Evolutionary conservation across 2,113 vertebrate genomes (phyloP), one percentile per base, ranked within the genome.

Genomic region (Chlorocebus sabaeus): DNA sequence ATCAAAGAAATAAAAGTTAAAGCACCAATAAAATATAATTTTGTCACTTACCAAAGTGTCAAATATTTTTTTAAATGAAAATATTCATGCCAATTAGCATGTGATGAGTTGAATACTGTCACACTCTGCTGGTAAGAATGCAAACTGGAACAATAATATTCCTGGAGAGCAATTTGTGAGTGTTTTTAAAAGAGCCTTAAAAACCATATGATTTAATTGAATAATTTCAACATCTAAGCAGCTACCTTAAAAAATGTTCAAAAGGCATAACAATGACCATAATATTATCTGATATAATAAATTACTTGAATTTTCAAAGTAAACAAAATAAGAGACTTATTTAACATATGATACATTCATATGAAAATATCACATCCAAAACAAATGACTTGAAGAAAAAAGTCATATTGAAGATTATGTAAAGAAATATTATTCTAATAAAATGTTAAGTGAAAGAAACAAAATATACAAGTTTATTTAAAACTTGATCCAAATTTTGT

Each of bases 401-500:
- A 6, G 59, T 23, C 22, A 43, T 35, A 59, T 52, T 75, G 48
- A 89, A 97, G 32, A 92, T 38, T 57, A 90, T 23, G 3, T n/a
- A 80, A 38, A 3, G 4, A 2, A 68, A 73, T 35, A 10, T 25
- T 12, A 2, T 59, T 40, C 78, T 68, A 10, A 95, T 23, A 25
- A 82, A 95, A 90, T 68, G 6, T 64, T 93, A 96, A 50, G 52
- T 82, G 13, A 84, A 90, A 89, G 4, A 79, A 96, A 68, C 23
- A 94, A 98, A 98, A 97, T 94, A 93, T 64, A 80, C 78, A 90
- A 84, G 67, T n/a, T 12, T 79, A 40, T 50, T 96, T 18, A 81
- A 95, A 88, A 82, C 59, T 72, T 79, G 50, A 95, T 83, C 14
- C 20, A 95, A 92, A 86, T 80, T 90, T 75, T 73, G 3, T 57